These are phyloP conservation scores for Campoletis raptor DNA, from an alignment of 2,888 invertebrate species.

Conservation along the genomic window DNA sequence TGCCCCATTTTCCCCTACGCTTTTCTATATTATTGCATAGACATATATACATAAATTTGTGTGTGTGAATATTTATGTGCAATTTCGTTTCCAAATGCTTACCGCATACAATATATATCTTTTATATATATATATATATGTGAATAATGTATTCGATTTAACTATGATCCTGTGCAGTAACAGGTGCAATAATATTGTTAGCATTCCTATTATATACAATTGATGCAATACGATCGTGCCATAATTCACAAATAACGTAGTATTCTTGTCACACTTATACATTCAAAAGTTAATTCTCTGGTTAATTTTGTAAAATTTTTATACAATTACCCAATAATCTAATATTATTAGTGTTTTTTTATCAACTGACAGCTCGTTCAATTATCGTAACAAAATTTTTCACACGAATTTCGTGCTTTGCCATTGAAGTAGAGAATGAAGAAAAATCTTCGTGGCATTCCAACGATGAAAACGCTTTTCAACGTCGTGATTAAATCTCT, in stretches of 20 bases:
- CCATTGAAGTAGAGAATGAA: no score
- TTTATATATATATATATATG: not conserved
- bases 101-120: not conserved
- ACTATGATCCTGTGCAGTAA: not conserved
- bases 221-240: not conserved
- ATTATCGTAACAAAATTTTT: no score
- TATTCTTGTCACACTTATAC: not conserved
- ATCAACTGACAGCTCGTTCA: no score
- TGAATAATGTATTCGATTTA: not conserved
- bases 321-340: no score
- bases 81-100: slow-evolving; percentile 7
- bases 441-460: no score
- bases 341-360: no score
- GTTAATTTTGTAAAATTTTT: no score
- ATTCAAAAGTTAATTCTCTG: not conserved
- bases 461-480: no score
- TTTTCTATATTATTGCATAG: not conserved
- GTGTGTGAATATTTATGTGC: not conserved
- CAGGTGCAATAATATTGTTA: not conserved
- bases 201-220: not conserved
- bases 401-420: no score
- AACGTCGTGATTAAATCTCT: no score
- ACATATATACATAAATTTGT: no score
- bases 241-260: not conserved
- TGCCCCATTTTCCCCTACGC: no score